Base-by-base conservation (phyloP, 2,113 vertebrate genomes). In the Melozone crissalis region DNA sequence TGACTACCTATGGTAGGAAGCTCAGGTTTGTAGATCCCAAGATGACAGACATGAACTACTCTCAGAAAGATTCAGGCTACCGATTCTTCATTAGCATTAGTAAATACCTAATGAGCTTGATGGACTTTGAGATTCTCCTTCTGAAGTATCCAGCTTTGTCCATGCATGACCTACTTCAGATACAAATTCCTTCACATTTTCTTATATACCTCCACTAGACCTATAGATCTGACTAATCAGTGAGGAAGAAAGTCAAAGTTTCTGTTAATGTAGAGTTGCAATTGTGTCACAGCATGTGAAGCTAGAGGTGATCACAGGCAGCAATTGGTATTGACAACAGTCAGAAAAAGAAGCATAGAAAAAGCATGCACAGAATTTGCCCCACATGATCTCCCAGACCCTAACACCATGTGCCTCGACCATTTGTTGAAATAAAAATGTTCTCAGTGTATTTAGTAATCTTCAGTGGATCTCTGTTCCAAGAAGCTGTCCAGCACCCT, bases 331-430 rank as follows among this genome's bases (percentile, higher is more conserved):
- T 74, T 43, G 31, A 35, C 39, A 78, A 61, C 0, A 3, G 13
- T 26, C 20, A 67, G 46, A 63, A 55, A 13, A n/a, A 37, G 10
- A 9, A 67, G 22, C 9, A 59, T 10, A 35, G n/a, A 75, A 57
- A 39, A 75, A 75, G 7, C 1, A 1, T 5, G 4, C 10, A 18
- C 8, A 51, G 11, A n/a, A 10, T 15, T 46, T 79, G 4, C 2
- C 3, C 10, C 13, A 35, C 11, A 6, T 11, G 14, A 4, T 84
- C 13, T 82, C 17, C 12, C 20, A 75, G 18, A 4, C 11, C 7
- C 4, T 52, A 78, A 18, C 5, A 63, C 13, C 27, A 7, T 9
- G 4, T 80, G 11, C 7, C 15, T 30, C 12, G 13, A 9, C 2
- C 27, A 52, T 55, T 79, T 80, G 47, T 30, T 51, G 44, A 80